A percentile compares a stretch with the other conserved stretches of the same genome.
Conservation (phyloP, 1,140 invertebrate species). For the Anoplolepis gracilipes region DNA sequence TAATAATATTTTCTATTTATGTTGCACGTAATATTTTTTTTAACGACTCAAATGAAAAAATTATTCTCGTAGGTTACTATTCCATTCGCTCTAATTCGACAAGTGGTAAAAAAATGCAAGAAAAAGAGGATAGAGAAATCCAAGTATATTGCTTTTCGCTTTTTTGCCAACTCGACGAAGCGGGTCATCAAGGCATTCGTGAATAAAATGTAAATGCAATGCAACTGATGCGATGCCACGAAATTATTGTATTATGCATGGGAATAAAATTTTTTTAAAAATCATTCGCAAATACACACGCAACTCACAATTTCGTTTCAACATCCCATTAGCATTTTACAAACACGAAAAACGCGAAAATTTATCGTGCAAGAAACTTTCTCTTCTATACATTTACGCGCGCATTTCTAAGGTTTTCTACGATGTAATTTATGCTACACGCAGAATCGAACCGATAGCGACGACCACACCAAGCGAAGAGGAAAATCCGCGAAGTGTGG, state of each 20-base stretch:
- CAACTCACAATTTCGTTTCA: conserved; percentile 23
- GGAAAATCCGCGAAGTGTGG: background rate
- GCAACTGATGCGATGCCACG: background rate
- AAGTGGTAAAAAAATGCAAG: background rate
- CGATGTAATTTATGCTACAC: background rate
- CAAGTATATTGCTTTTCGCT: background rate
- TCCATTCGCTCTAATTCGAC: background rate
- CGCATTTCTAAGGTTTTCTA: background rate
- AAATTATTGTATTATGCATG: conserved; percentile 12
- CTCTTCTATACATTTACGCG: conserved; percentile 27
- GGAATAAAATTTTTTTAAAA: conserved; percentile 5
- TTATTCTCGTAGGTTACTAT: background rate
- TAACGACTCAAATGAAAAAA: conserved; percentile 15
- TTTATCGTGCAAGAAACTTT: conserved; percentile 27
- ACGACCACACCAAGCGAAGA: background rate
- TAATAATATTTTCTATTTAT: background rate
- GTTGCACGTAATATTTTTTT: background rate
- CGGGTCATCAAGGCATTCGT: background rate
- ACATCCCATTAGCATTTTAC: conserved; percentile 37
- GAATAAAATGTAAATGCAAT: conserved; percentile 18
- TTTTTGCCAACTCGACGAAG: no score
- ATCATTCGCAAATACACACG: background rate
- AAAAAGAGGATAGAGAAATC: background rate
- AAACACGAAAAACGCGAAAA: background rate
- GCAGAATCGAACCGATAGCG: background rate